Conservation (phyloP, 2,797 vertebrate species). For the Phataginus tetradactyla region DNA sequence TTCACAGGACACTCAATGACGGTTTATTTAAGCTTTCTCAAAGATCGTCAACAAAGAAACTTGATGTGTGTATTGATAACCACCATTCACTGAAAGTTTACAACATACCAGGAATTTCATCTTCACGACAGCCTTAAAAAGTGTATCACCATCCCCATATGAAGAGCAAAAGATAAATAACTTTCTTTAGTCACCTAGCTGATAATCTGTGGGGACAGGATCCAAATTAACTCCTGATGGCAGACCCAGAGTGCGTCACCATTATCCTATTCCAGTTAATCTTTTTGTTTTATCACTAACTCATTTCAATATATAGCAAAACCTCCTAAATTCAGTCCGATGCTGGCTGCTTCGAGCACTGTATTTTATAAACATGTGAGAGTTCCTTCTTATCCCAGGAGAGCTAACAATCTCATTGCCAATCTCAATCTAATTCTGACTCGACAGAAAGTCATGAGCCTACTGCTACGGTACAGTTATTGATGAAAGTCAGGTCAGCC, state of each 20-base stretch:
- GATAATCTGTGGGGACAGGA: background rate
- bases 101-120: background rate
- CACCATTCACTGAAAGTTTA: background rate
- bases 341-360: background rate
- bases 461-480: no score
- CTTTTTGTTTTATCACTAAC: background rate
- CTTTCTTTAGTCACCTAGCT: background rate
- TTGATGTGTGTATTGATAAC: background rate
- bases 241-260: background rate
- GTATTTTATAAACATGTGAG: background rate
- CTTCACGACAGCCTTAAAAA: background rate
- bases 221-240: background rate
- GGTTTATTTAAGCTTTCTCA: conserved; percentile 12
- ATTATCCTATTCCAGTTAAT: background rate
- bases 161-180: background rate
- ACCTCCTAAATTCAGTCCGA: background rate
- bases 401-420: background rate
- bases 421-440: background rate
- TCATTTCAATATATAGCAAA: background rate
- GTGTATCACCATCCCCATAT: background rate
- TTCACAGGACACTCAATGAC: background rate
- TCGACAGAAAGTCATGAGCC: background rate
- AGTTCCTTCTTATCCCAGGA: background rate
- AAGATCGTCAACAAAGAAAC: background rate
- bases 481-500: background rate